These are phyloP conservation scores for Heteropelma amictum DNA, from an alignment of 2,888 invertebrate genomes.

Conservation along the genomic window DNA sequence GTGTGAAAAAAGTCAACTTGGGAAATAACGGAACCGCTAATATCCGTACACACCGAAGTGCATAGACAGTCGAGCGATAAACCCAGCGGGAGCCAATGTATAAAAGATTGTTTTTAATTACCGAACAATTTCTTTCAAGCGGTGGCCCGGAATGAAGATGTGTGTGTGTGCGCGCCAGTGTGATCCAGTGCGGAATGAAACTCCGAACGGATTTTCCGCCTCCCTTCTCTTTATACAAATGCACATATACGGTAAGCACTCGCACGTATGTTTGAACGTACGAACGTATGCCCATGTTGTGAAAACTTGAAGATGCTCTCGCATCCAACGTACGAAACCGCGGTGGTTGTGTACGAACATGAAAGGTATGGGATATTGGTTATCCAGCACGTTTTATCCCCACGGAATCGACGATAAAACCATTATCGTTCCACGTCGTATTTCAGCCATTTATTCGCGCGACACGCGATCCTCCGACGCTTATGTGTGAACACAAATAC, in stretches of 20 bases:
- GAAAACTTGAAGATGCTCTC: constrained; percentile 18
- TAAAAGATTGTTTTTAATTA: constrained; percentile 67
- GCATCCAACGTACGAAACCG: constrained; percentile 1
- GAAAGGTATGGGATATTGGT: constrained; percentile 57
- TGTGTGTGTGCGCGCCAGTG: not conserved
- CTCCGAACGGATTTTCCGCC: not conserved
- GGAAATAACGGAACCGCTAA: not conserved
- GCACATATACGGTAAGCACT: not conserved
- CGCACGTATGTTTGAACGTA: not conserved
- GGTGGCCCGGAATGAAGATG: not conserved
- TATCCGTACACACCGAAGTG: not conserved
- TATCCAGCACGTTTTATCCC: constrained; percentile 60
- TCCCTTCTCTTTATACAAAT: not conserved
- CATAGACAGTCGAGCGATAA: not conserved
- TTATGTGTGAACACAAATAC: not conserved
- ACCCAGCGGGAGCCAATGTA: constrained; percentile 53
- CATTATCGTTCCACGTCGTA: constrained; percentile 62
- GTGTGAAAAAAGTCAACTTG: not conserved
- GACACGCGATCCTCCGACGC: constrained; percentile 53
- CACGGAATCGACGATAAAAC: constrained; percentile 62
- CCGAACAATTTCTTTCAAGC: constrained; percentile 53
- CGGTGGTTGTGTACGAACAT: constrained; percentile 8
- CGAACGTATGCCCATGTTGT: not conserved
- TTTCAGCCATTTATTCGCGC: constrained; percentile 59
- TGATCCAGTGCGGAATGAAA: not conserved